phyloP scores from a whole-genome alignment of 2,797 vertebrate species.

The Poliocrania exsul region DNA sequence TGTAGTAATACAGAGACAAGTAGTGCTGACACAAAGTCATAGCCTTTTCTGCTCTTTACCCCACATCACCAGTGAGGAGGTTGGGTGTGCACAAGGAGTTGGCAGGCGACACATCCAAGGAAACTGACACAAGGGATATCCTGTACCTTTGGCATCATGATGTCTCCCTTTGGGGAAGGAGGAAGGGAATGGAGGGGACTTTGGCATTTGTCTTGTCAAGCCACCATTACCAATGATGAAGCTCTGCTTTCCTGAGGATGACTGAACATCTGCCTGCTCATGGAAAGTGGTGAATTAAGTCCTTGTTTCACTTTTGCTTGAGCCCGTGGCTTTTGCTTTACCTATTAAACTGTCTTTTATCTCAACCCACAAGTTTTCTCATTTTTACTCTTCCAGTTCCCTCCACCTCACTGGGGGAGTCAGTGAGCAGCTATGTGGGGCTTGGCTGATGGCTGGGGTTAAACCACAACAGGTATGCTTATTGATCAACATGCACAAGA shows the following conservation, averaged over 20 bases:
- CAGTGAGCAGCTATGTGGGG: not conserved
- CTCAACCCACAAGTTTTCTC: not conserved
- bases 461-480: not conserved
- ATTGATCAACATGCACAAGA: not conserved
- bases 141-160: not conserved
- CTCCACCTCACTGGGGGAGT: not conserved
- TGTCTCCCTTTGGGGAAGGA: not conserved
- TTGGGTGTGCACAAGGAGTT: not conserved
- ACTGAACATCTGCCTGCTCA: not conserved
- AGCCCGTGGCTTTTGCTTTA: not conserved
- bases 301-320: not conserved
- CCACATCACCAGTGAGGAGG: not conserved
- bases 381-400: not conserved
- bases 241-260: not conserved
- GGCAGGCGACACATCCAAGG: not conserved
- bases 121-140: not conserved
- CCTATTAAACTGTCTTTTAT: not conserved
- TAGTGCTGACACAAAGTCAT: not conserved
- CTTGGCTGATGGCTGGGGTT: not conserved
- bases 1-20: not conserved
- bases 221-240: fast-evolving
- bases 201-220: not conserved
- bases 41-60: not conserved
- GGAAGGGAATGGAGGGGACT: not conserved
- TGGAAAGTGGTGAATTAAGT: not conserved